These are phyloP conservation scores for Dasypus novemcinctus DNA, from an alignment of 2,113 vertebrate species.

Conservation along the genomic window DNA sequence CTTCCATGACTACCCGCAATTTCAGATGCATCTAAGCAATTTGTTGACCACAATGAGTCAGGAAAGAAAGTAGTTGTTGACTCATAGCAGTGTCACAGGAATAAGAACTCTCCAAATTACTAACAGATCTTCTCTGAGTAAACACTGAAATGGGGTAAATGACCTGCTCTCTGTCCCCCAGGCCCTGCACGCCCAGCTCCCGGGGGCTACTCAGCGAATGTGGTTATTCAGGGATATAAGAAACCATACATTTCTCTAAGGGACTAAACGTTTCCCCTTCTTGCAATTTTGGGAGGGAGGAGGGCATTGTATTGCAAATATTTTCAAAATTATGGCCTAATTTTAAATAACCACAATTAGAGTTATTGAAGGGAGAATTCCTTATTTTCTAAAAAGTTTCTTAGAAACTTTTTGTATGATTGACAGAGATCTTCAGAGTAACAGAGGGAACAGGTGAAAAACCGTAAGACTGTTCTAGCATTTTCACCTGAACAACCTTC, in stretches of 20 bases:
- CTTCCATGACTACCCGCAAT: background rate
- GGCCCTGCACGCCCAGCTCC: background rate
- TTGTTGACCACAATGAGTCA: conserved; percentile 60
- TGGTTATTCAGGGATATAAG: background rate
- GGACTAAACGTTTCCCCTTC: background rate
- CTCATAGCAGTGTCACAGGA: conserved; percentile 42
- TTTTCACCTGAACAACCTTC: background rate
- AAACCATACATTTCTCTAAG: background rate
- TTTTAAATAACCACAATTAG: background rate
- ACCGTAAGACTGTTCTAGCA: background rate
- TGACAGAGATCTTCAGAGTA: background rate
- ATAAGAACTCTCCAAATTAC: background rate
- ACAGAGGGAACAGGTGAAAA: background rate
- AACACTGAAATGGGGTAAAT: background rate
- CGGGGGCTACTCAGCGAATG: background rate
- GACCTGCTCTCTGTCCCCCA: background rate
- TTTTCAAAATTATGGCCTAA: background rate
- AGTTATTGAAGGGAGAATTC: background rate
- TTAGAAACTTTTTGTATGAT: background rate
- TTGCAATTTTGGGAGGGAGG: background rate
- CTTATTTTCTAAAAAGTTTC: background rate
- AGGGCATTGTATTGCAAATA: background rate
- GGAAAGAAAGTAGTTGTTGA: conserved; percentile 26
- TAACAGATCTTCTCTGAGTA: conserved; percentile 22
- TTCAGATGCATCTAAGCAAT: background rate